These are phyloP conservation scores for Geotrupes spiniger DNA, from an alignment of 2,888 invertebrate genomes.

Conservation along the genomic window DNA sequence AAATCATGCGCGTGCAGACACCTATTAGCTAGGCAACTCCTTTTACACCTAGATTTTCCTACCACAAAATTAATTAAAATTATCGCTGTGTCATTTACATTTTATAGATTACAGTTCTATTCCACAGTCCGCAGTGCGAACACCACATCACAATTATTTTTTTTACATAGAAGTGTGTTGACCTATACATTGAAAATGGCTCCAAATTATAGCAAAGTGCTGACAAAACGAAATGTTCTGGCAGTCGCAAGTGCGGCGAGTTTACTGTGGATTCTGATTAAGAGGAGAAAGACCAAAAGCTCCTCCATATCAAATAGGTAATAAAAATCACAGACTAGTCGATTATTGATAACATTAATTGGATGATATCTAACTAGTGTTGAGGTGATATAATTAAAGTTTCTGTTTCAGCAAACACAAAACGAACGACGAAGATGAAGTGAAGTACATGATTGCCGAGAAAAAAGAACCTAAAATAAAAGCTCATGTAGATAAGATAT, in stretches of 20 bases:
- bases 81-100: too few relatives aligned
- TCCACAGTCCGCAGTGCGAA: too few relatives aligned
- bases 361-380: too few relatives aligned
- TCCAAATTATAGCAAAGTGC: conserved; percentile 72
- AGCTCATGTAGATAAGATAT: conserved; percentile 74
- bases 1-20: too few relatives aligned
- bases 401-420: conserved; percentile 52
- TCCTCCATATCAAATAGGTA: conserved; percentile 45
- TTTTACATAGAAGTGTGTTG: too few relatives aligned
- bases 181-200: conserved; percentile 56
- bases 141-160: too few relatives aligned
- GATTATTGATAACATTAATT: too few relatives aligned
- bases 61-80: too few relatives aligned
- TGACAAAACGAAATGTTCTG: conserved; percentile 64
- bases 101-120: too few relatives aligned
- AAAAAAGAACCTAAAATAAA: conserved; percentile 59
- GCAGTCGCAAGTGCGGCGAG: conserved; percentile 65
- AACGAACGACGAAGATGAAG: conserved; percentile 64
- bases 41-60: too few relatives aligned
- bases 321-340: conserved; percentile 9
- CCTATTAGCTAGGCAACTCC: too few relatives aligned
- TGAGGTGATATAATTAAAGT: too few relatives aligned
- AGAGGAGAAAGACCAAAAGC: conserved; percentile 55
- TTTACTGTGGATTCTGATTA: conserved; percentile 57
- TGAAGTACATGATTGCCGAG: conserved; percentile 78